Conservation (phyloP, 1,140 invertebrate genomes). For the Nebria ingens region DNA sequence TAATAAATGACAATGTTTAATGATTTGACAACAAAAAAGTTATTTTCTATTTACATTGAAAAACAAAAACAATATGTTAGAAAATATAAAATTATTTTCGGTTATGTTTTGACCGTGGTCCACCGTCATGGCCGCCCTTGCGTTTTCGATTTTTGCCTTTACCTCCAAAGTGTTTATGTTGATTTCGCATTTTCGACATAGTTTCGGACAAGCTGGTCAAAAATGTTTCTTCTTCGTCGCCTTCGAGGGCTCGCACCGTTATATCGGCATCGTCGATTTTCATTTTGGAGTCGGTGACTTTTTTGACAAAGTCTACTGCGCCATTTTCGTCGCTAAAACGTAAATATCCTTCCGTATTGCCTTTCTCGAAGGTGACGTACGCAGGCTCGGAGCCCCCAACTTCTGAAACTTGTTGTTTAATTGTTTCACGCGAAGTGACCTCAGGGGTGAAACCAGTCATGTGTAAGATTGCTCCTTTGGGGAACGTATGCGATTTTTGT, state of each 20-base stretch:
- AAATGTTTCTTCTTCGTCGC: slow-evolving; percentile 58
- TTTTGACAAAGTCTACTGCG: slow-evolving; percentile 52
- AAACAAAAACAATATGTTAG: too few species aligned
- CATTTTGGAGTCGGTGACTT: slow-evolving; percentile 49
- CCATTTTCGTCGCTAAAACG: slow-evolving; percentile 56
- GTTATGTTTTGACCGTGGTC: slow-evolving; percentile 6
- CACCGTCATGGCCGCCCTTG: slow-evolving; percentile 20
- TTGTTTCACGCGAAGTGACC: slow-evolving; percentile 52
- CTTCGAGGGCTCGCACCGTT: slow-evolving; percentile 47
- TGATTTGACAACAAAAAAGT: too few species aligned
- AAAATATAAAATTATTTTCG: slow-evolving; percentile 13
- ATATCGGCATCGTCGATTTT: slow-evolving; percentile 46
- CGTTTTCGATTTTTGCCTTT: slow-evolving; percentile 34
- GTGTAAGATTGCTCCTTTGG: slow-evolving; percentile 58
- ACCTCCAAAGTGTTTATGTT: slow-evolving; percentile 29
- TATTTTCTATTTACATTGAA: too few species aligned
- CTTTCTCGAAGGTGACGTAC: slow-evolving; percentile 64
- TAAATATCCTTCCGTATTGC: slow-evolving; percentile 59
- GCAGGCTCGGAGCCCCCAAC: slow-evolving; percentile 50
- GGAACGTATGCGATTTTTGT: slow-evolving; percentile 37
- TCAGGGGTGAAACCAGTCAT: slow-evolving; percentile 49
- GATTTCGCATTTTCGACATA: slow-evolving; percentile 43
- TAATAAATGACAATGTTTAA: too few species aligned
- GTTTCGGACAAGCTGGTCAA: slow-evolving; percentile 50
- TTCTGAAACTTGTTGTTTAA: slow-evolving; percentile 55